Evolutionary conservation across 2,888 invertebrate species (phyloP).

Genomic region (Tetheella fluctuosa): DNA sequence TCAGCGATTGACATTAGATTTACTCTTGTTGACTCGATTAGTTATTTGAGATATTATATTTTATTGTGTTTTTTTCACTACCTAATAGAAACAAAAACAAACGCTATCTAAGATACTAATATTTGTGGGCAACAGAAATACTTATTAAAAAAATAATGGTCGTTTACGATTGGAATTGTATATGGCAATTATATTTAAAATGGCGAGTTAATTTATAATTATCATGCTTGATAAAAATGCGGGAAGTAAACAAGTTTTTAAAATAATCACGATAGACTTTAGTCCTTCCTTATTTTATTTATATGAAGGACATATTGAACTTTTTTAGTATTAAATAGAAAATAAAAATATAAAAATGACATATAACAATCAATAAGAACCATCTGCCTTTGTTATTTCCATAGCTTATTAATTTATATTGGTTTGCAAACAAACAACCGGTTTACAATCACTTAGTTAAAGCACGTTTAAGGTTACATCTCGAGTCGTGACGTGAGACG

Average conservation of each 20-base stretch:
- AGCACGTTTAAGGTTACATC: conserved; percentile 15
- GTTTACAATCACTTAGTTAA: conserved; percentile 27
- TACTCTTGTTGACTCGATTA: not conserved
- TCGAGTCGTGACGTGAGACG: conserved; percentile 10
- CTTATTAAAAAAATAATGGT: not conserved
- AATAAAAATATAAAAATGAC: no score
- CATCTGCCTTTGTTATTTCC: not conserved
- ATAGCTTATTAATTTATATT: not conserved
- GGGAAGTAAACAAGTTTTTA: not conserved
- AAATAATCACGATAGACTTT: not conserved
- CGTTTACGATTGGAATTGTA: not conserved
- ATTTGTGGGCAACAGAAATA: not conserved
- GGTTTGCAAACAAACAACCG: conserved; percentile 15
- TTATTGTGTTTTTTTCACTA: not conserved
- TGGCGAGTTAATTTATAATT: not conserved
- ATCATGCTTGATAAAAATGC: not conserved
- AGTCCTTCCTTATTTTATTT: not conserved
- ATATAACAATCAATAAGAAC: not conserved
- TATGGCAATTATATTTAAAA: not conserved
- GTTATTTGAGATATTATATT: not conserved
- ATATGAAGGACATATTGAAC: no score
- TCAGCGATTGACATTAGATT: not conserved
- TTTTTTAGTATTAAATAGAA: no score
- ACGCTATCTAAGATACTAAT: not conserved
- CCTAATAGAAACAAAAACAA: conserved; percentile 1